Evolutionary conservation across 1,140 invertebrate genomes (phyloP).

Genomic region (Ladona fulva): DNA sequence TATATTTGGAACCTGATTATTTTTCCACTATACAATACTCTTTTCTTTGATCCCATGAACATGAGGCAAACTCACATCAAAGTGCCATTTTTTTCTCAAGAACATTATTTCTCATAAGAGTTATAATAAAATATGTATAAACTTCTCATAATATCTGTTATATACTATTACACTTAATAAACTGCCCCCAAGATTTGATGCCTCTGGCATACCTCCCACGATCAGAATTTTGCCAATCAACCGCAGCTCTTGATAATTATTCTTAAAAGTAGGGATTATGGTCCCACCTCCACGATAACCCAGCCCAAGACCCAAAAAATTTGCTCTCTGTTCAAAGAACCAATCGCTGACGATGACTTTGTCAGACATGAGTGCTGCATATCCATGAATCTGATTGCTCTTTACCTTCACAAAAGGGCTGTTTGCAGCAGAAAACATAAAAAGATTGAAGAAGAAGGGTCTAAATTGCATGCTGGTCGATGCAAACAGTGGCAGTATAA

Average conservation of each 20-base stretch:
- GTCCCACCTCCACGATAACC: not conserved
- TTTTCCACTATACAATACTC: slow-evolving; percentile 8
- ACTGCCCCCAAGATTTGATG: slow-evolving; percentile 7
- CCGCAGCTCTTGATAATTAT: not conserved
- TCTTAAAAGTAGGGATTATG: not conserved
- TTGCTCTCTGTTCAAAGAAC: not conserved
- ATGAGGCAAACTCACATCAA: slow-evolving; percentile 9
- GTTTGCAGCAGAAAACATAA: not conserved
- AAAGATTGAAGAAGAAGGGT: not conserved
- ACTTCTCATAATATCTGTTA: slow-evolving; percentile 7
- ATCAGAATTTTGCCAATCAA: slow-evolving; percentile 7
- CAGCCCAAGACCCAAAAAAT: slow-evolving; percentile 4
- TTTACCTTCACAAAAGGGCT: too few relatives aligned
- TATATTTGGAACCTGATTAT: slow-evolving; percentile 9
- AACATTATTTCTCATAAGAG: slow-evolving; percentile 10
- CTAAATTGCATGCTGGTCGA: not conserved
- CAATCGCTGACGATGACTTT: too few relatives aligned
- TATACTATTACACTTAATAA: slow-evolving; percentile 11
- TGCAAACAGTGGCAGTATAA: not conserved
- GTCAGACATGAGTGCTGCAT: too few relatives aligned
- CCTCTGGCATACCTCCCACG: not conserved
- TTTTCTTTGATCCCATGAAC: slow-evolving; percentile 9
- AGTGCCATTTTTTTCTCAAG: slow-evolving; percentile 5
- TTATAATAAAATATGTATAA: slow-evolving; percentile 11
- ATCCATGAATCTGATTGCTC: too few relatives aligned